Base-by-base conservation (phyloP, 2,797 vertebrate genomes). In the Eulemur albifrons region DNA sequence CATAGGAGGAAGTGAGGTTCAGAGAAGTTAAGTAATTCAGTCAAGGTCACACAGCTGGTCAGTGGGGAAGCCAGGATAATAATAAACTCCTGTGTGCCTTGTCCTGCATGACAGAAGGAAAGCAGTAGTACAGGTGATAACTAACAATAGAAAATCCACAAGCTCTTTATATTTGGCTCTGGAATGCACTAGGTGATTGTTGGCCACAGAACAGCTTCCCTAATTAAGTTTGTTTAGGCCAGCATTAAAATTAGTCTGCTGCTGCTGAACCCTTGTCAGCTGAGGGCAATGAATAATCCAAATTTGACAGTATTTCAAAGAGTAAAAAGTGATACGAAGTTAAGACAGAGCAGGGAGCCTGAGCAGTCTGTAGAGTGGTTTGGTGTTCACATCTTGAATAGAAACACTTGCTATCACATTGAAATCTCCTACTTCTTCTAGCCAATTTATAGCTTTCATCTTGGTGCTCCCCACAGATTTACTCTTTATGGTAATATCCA, bases 221-320 rank as follows among this genome's bases (percentile, higher is more conserved):
- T 92, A 94, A 90, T 94, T 95, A 93, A 94, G 93, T 97, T 93
- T 97, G 77, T 88, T 94, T 94, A 84, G 70, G 75, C 76, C 3
- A 2, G 32, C 57, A 54, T 92, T 88, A 92, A 95, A 95, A 96
- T 92, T 87, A 92, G 35, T 88, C 80, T 84, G 59, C 76, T 89
- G 63, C 40, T 65, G 14, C 52, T 80, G 77, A 96, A 96, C 9
- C 9, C 75, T 67, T 87, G 48, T 88, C 52, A 81, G 48, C 90
- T 80, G 70, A 27, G 67, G 67, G 52, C 57, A 50, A 67, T 81
- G 65, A 97, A 45, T 77, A 90, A 77, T 84, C 57, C 43, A 90
- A 95, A 89, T 12, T 50, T 85, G 92, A 79, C 73, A 67, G 18
- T 83, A 83, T 94, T 91, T 94, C 50, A 48, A 95, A 96, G 75